Evolutionary conservation across 2,888 invertebrate genomes (phyloP).

Genomic region (Vesta saturnalis): DNA sequence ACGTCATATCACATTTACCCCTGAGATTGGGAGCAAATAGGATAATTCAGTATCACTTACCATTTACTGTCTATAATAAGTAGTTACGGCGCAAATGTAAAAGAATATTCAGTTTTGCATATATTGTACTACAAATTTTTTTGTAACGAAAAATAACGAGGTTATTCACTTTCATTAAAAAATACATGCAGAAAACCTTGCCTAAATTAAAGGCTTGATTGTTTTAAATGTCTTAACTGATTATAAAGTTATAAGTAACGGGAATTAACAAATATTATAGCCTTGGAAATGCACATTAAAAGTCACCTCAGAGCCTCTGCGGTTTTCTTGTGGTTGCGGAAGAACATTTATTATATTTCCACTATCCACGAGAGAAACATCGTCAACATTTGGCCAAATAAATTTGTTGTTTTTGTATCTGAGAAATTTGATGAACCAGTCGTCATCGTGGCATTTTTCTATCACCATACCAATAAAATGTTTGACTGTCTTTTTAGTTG

Average conservation of each 20-base stretch:
- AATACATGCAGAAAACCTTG: not conserved
- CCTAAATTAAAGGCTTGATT: not conserved
- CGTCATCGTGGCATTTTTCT: not conserved
- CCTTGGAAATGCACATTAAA: not conserved
- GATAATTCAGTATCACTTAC: not conserved
- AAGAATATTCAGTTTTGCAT: not conserved
- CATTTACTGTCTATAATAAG: not conserved
- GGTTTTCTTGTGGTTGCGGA: not conserved
- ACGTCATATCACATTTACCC: not conserved
- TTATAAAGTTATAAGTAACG: not conserved
- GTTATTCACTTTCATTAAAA: not conserved
- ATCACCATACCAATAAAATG: not conserved
- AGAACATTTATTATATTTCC: not conserved
- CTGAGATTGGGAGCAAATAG: not conserved
- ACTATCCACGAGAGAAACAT: not conserved
- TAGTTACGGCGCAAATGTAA: not conserved
- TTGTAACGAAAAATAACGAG: not conserved
- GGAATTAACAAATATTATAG: not conserved
- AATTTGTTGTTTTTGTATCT: conserved; percentile 5
- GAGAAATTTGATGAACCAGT: conserved; percentile 4
- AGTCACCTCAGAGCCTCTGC: not conserved
- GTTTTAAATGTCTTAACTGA: not conserved
- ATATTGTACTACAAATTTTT: not conserved
- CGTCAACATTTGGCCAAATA: not conserved
- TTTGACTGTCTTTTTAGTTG: conserved; percentile 7